A percentile compares a stretch with the other conserved stretches of the same genome.
Conservation (phyloP, 1,140 invertebrate genomes). For the Drosophila bipectinata region DNA sequence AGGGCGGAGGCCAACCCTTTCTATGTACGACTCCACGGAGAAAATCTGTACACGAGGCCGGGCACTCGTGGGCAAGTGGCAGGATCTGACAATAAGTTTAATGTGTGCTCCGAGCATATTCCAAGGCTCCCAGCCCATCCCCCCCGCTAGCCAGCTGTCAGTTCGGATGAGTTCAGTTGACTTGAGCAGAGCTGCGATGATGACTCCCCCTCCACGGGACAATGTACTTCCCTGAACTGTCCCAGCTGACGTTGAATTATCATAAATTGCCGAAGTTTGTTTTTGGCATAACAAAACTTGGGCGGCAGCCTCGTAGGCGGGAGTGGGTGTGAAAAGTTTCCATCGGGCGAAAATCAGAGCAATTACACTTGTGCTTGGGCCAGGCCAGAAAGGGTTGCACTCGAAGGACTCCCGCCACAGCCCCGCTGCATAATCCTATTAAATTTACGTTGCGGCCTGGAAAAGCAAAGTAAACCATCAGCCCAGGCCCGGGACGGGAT, state of each 20-base stretch:
- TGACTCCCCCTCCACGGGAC: conserved; percentile 57
- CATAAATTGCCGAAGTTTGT: conserved; percentile 82
- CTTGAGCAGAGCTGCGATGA: conserved; percentile 54
- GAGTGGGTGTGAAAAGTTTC: conserved; percentile 65
- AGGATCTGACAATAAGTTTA: conserved; percentile 75
- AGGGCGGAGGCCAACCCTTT: conserved; percentile 57
- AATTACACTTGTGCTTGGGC: conserved; percentile 67
- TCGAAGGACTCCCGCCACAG: conserved; percentile 52
- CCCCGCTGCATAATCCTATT: conserved; percentile 81
- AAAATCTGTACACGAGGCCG: conserved; percentile 66
- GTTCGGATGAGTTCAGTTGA: conserved; percentile 35
- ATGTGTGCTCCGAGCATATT: conserved; percentile 80
- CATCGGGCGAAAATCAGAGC: conserved; percentile 76
- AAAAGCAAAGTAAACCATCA: conserved; percentile 51
- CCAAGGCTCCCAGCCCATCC: conserved; percentile 40
- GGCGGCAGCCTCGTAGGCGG: conserved; percentile 11
- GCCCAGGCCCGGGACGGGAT: not conserved
- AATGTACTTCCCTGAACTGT: conserved; percentile 73
- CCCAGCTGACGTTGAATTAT: conserved; percentile 83
- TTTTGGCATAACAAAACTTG: conserved; percentile 80
- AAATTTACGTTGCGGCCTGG: conserved; percentile 70
- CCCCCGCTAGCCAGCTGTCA: conserved; percentile 73
- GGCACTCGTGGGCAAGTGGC: conserved; percentile 36
- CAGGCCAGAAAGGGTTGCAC: conserved; percentile 17
- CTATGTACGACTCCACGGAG: conserved; percentile 59